Conservation (phyloP, 2,888 invertebrate genomes). For the Seira musarum region DNA sequence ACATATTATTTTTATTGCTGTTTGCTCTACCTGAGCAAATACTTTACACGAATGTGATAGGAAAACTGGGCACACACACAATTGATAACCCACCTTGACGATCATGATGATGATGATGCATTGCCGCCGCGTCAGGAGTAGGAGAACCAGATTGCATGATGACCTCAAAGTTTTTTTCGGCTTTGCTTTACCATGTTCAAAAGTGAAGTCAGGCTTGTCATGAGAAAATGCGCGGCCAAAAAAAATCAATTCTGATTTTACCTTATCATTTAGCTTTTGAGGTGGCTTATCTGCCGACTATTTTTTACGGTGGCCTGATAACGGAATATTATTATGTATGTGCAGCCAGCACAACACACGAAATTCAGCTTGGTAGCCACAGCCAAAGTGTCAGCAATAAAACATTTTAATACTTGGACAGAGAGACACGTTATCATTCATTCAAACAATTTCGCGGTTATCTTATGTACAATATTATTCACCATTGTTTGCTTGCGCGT, state of each 20-base stretch:
- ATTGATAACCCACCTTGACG: neutral
- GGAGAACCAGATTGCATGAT: too few relatives aligned
- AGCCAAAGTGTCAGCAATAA: neutral
- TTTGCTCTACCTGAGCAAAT: too few relatives aligned
- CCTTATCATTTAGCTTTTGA: neutral
- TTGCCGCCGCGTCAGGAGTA: too few relatives aligned
- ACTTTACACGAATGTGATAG: too few relatives aligned
- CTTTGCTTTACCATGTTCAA: too few relatives aligned
- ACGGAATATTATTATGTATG: neutral
- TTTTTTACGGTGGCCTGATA: neutral
- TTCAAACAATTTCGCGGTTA: neutral
- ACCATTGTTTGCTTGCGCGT: neutral
- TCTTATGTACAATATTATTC: too few relatives aligned
- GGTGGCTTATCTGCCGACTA: neutral
- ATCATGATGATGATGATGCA: conserved; percentile 10
- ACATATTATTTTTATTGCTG: conserved; percentile 36
- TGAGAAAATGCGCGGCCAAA: neutral
- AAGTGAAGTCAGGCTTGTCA: too few relatives aligned
- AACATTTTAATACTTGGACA: neutral
- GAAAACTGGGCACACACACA: conserved; percentile 31
- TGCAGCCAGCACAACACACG: neutral
- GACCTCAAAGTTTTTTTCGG: too few relatives aligned
- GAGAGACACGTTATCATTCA: neutral
- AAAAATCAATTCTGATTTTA: neutral
- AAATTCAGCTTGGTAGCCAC: neutral